Evolutionary conservation across 2,113 vertebrate species (phyloP), one percentile per base, ranked within the genome.

Genomic region (Electrona antarctica): DNA sequence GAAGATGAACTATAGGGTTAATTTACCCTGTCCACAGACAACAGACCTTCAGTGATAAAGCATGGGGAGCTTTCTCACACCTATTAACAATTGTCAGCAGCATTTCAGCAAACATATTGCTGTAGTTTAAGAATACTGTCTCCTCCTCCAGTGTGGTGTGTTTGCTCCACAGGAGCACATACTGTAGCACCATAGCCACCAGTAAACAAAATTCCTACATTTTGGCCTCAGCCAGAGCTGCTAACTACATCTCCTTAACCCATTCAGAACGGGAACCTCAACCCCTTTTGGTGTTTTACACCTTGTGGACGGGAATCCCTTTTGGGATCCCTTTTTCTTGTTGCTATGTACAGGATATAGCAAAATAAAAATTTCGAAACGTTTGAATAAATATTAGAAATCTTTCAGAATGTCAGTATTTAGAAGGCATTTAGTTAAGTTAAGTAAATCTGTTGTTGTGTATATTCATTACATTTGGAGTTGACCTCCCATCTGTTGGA

Each of bases 71-170:
- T 85, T 78, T 77, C 74, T 82, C 61, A 21, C 6, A 59, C 72
- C 73, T 69, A 69, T 80, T 73, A 86, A 80, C 80, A 83, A 80
- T 83, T 76, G 74, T 79, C 73, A 80, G 71, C 33, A 41, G 2
- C 33, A 21, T 21, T 41, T 41, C 33, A 41, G 45, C 57, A 61
- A 81, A 60, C n/a, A 2, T 41, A 49, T n/a, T 72, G 77, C 47
- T 76, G 79, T 60, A 46, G 70, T 78, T 45, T 46, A 4, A 14
- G 59, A 45, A 60, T 58, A 14, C 14, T 29, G 12, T 45, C 59
- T 60, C 51, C 9, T 4, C 13, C 50, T 59, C 64, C 21, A 73
- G 59, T 51, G 45, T 49, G 15, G 11, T 46, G 41, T 66, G 28
- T 76, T 72, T 47, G 6, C 2, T 55, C 54, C 29, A 58, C 54